Evolutionary conservation across 2,888 invertebrate species (phyloP).

Genomic region (Papilio demoleus): DNA sequence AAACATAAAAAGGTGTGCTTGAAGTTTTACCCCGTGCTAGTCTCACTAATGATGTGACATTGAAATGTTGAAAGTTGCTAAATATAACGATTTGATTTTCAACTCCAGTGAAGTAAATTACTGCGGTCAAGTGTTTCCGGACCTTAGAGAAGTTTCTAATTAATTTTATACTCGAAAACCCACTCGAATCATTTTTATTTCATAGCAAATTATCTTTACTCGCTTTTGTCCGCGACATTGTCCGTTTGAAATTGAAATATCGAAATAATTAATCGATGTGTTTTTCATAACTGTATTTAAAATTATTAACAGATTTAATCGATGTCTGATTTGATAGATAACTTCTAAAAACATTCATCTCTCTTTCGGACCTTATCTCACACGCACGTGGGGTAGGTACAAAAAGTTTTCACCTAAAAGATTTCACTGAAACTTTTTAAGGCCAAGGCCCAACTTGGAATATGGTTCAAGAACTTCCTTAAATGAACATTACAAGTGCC

Average conservation of each 20-base stretch:
- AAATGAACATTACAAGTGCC: no score
- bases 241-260: background rate
- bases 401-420: no score
- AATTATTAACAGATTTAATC: no score
- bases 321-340: no score
- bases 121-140: conserved; percentile 12
- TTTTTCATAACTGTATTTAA: no score
- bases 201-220: background rate
- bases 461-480: no score
- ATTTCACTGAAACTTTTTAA: no score
- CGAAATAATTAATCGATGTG: no score
- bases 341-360: no score
- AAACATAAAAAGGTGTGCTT: conserved; percentile 34
- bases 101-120: conserved; percentile 20
- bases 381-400: no score
- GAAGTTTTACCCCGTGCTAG: conserved; percentile 27
- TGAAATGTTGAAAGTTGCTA: conserved; percentile 29
- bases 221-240: background rate
- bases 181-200: background rate
- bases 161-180: conserved; percentile 27
- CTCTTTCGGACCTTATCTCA: no score
- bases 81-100: conserved; percentile 33
- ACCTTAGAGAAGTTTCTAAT: conserved; percentile 24
- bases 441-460: no score
- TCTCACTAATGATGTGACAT: conserved; percentile 40